Percentiles rank a stretch among this genome's conserved stretches.
These are phyloP conservation scores for Lithobius niger DNA, from an alignment of 1,140 invertebrate genomes.

Conservation along the genomic window DNA sequence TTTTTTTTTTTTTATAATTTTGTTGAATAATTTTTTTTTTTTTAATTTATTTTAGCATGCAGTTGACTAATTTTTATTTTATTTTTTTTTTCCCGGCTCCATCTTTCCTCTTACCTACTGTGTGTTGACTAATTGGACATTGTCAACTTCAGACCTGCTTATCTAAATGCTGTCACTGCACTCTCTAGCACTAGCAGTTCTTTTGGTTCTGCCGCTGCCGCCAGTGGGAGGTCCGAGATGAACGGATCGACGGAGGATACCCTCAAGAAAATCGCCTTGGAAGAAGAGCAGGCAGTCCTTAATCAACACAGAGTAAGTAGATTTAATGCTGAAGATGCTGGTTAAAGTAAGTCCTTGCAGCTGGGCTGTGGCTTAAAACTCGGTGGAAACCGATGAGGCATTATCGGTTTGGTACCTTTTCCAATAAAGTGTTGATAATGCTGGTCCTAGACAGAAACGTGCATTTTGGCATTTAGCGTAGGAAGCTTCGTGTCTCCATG, in stretches of 20 bases:
- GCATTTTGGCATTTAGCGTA: no score
- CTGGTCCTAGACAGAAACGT: no score
- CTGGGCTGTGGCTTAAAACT: no score
- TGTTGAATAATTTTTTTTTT: slow-evolving; percentile 16
- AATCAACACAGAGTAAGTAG: slow-evolving; percentile 88
- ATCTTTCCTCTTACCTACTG: neutral
- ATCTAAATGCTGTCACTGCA: slow-evolving; percentile 62
- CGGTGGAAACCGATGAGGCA: no score
- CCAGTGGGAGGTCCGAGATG: slow-evolving; percentile 19
- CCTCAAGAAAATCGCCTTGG: slow-evolving; percentile 68
- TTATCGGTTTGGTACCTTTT: no score
- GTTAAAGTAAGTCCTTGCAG: no score
- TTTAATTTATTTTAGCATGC: no score
- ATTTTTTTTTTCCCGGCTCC: neutral
- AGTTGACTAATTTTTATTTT: neutral
- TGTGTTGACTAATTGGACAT: neutral
- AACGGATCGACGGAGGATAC: slow-evolving; percentile 53
- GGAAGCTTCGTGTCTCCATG: no score
- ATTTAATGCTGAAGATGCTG: no score
- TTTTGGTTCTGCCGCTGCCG: slow-evolving; percentile 36
- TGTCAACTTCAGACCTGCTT: slow-evolving; percentile 1
- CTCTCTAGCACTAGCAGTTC: slow-evolving; percentile 75
- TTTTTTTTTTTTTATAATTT: slow-evolving; percentile 14
- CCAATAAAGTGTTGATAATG: no score
- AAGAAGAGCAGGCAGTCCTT: slow-evolving; percentile 88